Percentiles rank a stretch among this genome's conserved stretches.
These are phyloP conservation scores for Psilopsiagon aurifrons DNA, from an alignment of 2,113 vertebrate genomes.

Conservation along the genomic window DNA sequence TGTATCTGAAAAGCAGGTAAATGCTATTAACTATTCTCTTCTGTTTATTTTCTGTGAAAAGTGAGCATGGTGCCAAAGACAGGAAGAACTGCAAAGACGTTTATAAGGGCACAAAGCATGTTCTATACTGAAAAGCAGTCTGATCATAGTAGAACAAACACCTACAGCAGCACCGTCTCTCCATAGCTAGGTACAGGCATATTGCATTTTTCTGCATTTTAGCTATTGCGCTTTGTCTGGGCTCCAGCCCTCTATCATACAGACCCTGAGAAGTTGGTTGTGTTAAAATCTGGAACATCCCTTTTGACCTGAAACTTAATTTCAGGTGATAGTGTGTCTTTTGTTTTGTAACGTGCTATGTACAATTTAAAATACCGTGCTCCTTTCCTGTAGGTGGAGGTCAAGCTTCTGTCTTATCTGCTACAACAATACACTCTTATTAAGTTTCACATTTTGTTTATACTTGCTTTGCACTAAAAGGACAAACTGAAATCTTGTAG, in stretches of 20 bases:
- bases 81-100: background rate
- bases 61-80: background rate
- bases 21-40: background rate
- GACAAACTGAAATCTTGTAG: background rate
- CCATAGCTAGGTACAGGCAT: background rate
- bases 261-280: background rate
- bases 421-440: background rate
- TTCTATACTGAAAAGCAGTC: background rate
- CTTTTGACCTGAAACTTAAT: background rate
- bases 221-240: background rate
- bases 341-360: background rate
- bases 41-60: background rate
- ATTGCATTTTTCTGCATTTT: background rate
- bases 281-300: background rate
- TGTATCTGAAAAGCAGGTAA: background rate
- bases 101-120: background rate
- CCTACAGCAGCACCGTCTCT: background rate
- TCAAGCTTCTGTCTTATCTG: background rate
- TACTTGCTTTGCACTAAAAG: background rate
- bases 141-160: background rate
- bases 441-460: background rate
- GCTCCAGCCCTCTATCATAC: background rate
- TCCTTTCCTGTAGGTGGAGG: background rate
- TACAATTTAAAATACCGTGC: background rate
- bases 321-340: background rate